A percentile compares a stretch with the other conserved stretches of the same genome.
Conservation (phyloP, 1,140 invertebrate species). For the Drosophila simulans region DNA sequence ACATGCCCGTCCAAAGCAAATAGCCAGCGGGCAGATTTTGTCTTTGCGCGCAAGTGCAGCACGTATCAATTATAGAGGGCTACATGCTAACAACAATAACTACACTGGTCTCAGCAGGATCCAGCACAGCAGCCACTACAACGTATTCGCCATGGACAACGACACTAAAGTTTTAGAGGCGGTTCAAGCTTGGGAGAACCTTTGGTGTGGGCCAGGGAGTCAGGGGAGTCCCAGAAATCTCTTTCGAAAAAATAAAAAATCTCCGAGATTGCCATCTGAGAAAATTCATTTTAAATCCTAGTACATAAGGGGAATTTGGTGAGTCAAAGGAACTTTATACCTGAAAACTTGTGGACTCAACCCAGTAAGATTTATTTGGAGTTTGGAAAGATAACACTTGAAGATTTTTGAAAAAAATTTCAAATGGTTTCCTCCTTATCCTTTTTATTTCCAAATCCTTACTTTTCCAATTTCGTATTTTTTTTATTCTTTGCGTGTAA, state of each 20-base stretch:
- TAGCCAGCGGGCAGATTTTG: slow-evolving; percentile 74
- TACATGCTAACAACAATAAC: slow-evolving; percentile 52
- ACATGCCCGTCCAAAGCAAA: slow-evolving; percentile 65
- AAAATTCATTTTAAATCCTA: too few species aligned
- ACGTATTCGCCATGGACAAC: slow-evolving; percentile 51
- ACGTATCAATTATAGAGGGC: slow-evolving; percentile 72
- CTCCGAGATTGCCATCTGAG: neutral
- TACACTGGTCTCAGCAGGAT: slow-evolving; percentile 25
- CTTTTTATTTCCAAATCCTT: too few species aligned
- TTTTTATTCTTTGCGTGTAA: too few species aligned
- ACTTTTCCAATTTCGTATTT: too few species aligned
- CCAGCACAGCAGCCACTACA: slow-evolving; percentile 16
- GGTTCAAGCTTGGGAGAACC: slow-evolving; percentile 31
- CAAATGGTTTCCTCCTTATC: too few species aligned
- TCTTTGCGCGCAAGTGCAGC: slow-evolving; percentile 77
- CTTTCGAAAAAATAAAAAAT: neutral
- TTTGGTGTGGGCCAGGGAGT: slow-evolving; percentile 15
- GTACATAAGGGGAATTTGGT: too few species aligned
- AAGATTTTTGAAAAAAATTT: too few species aligned
- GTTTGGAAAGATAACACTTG: too few species aligned
- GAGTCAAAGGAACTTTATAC: too few species aligned
- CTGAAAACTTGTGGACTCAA: too few species aligned
- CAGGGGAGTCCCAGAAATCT: neutral
- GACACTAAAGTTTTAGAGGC: slow-evolving; percentile 53
- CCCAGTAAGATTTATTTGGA: too few species aligned